Base-by-base conservation (phyloP, 2,797 vertebrate genomes). In the Coregonus ussuriensis region DNA sequence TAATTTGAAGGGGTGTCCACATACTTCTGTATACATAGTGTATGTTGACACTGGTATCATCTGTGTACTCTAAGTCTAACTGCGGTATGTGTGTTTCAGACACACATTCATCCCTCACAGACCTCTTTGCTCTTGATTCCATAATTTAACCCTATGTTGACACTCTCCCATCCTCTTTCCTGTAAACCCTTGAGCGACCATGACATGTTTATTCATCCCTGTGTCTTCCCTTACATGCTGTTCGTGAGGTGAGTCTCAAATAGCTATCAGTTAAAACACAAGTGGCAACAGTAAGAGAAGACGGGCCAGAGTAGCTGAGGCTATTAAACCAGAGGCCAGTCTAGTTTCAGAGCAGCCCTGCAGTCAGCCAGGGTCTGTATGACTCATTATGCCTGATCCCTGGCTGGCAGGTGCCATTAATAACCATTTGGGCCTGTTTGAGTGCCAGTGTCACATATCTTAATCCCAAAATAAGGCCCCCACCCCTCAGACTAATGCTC, bases 371-470 rank as follows among this genome's bases (percentile, higher is more conserved):
- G 51, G 21, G 47, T 56, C 71, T 72, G 51, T 59, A 25, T 41
- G 74, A 76, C 66, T 70, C 51, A 70, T 70, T 37, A 15, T 41
- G 74, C 69, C 66, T 76, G 31, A 70, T 70, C 21, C 33, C 31
- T 11, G 47, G 59, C 59, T 70, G 25, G 41, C 71, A 70, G 54
- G 72, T 82, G 35, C 68, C 59, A 73, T 85, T 78, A 78, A 83
- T 87, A 73, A 76, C 72, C 56, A 65, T 76, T 67, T 74, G 62
- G 52, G 31, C 67, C 79, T 80, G 74, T 35, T 79, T 71, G 71
- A 72, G 35, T 76, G 54, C 56, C 14, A 1, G 35, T 63, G 56
- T 63, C 41, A 54, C 54, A 77, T 72, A 71, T 74, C 59, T 75
- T 63, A 75, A 72, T 74, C 52, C 72, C 53, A 78, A 77, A 74